phyloP scores from a whole-genome alignment of 92 coral and sea anemone genomes.

The Galaxea fascicularis region DNA sequence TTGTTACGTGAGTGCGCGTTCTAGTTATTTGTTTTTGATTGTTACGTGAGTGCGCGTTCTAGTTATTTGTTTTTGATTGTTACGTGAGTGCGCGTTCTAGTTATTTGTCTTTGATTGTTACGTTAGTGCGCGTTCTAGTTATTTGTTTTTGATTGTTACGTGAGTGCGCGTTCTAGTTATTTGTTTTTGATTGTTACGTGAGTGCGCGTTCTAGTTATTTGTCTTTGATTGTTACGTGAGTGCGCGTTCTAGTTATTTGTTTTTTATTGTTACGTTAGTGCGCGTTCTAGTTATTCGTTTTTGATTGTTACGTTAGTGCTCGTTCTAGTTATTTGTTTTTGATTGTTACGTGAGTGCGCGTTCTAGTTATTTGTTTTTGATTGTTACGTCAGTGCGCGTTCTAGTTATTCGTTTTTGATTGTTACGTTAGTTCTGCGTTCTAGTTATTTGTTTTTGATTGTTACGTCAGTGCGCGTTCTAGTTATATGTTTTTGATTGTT shows the following conservation, averaged over 20 bases:
- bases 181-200: neutral
- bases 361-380: too few species aligned
- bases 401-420: too few species aligned
- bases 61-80: neutral
- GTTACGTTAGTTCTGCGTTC: too few species aligned
- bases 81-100: neutral
- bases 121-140: neutral
- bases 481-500: too few species aligned
- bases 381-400: too few species aligned
- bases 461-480: neutral
- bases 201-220: neutral
- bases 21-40: neutral
- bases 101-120: neutral
- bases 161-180: neutral
- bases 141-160: constrained; percentile 1
- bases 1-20: neutral
- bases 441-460: neutral
- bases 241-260: neutral
- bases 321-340: neutral
- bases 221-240: constrained; percentile 9
- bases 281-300: neutral
- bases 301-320: neutral
- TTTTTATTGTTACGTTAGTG: neutral
- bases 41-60: too few species aligned
- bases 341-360: neutral